These are phyloP conservation scores for Apeira syringaria DNA, from an alignment of 2,888 invertebrate genomes.

Conservation along the genomic window DNA sequence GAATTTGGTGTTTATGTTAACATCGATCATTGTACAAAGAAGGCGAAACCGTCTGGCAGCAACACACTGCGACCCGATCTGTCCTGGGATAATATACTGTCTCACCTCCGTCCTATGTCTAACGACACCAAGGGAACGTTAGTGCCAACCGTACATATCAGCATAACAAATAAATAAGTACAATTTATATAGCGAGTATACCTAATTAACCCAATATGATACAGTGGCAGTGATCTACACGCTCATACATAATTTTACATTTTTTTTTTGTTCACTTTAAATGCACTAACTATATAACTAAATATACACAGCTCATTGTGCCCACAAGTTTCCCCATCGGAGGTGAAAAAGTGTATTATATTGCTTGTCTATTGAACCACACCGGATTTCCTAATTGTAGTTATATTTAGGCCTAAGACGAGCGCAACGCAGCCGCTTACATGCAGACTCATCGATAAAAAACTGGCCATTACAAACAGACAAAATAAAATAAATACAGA, in stretches of 20 bases:
- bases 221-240: conserved; percentile 69
- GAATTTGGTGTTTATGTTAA: conserved; percentile 36
- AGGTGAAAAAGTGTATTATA: conserved; percentile 60
- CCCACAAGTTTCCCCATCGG: conserved; percentile 24
- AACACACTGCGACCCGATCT: conserved; percentile 29
- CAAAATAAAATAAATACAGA: conserved; percentile 31
- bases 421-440: conserved; percentile 16
- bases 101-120: conserved; percentile 26
- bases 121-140: conserved; percentile 31
- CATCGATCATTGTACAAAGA: conserved; percentile 38
- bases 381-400: conserved; percentile 52
- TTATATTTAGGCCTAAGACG: conserved; percentile 38
- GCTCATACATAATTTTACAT: conserved; percentile 55
- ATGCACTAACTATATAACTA: conserved; percentile 57
- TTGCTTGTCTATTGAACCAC: conserved; percentile 40
- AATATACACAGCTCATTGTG: conserved; percentile 45
- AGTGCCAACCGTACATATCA: conserved; percentile 38
- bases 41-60: conserved; percentile 50
- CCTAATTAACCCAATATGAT: conserved; percentile 56
- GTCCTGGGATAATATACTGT: conserved; percentile 3
- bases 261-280: conserved; percentile 68
- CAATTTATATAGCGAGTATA: conserved; percentile 53
- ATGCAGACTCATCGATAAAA: conserved; percentile 28
- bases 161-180: conserved; percentile 69
- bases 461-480: conserved; percentile 34